Conservation (phyloP, 2,113 vertebrate species). For the Phaethornis superciliosus region DNA sequence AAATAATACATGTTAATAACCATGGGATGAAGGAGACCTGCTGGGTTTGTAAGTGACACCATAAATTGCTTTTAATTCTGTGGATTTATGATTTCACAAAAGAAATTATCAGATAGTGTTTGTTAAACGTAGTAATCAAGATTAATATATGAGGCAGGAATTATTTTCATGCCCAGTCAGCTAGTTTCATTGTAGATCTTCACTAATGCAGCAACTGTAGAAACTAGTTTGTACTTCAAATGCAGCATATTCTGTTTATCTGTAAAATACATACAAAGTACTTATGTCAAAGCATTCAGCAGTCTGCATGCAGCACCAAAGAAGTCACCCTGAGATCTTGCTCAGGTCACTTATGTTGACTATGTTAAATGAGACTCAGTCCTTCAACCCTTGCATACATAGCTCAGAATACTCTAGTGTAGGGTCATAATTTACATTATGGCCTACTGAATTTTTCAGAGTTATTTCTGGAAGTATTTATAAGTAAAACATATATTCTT, state of each 20-base stretch:
- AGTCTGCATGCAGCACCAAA: background rate
- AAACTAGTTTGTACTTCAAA: background rate
- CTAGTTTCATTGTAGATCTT: background rate
- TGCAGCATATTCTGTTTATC: background rate
- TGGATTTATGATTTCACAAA: constrained; percentile 4
- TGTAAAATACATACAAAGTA: background rate
- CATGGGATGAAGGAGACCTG: background rate
- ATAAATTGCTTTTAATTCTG: constrained; percentile 21
- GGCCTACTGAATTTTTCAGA: background rate
- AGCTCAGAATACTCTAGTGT: background rate
- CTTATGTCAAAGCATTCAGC: background rate
- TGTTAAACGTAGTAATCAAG: background rate
- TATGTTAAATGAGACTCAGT: background rate
- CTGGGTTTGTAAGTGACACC: background rate
- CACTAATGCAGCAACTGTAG: background rate
- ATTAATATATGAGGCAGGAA: background rate
- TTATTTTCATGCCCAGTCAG: background rate
- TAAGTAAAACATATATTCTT: background rate
- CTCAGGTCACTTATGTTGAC: background rate
- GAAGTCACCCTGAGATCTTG: background rate
- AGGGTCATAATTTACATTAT: background rate
- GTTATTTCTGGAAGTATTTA: background rate
- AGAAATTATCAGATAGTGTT: background rate
- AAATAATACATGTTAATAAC: constrained; percentile 39
- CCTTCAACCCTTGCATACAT: background rate